Base-by-base conservation (phyloP, 2,888 invertebrate species). In the Agrotis clavis region DNA sequence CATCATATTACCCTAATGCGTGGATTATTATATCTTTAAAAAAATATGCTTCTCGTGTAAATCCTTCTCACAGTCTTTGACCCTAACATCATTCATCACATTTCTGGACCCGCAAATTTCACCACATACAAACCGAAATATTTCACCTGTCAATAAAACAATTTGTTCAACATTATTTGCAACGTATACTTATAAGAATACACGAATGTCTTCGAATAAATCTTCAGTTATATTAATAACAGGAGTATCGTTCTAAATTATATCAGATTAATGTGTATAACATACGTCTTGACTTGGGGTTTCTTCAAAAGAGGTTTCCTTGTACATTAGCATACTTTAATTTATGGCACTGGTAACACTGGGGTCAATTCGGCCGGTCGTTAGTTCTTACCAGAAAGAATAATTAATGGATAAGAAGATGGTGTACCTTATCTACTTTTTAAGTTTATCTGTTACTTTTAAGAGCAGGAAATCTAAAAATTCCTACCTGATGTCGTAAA, bases 281-380 rank as follows among this genome's bases (percentile, higher is more conserved):
- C 64, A 65, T 72, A 71, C 64, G 59, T 75, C 61, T 59, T 56
- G 70, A 63, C 57, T 56, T 59, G 67, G 61, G 74, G 59, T 75
- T 74, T 62, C 35, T 64, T 50, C 13, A 81, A 70, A 60, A 63
- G 56, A 50, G 48, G 19, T 80, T 83, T 80, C 83, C 83, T 80
- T 67, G 56, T 47, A 47, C 41, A 79, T 83, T 83, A 61, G 61
- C 81, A 74, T 81, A 81, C 68, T 80, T 45, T 57, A 70, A 83
- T 83, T 80, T 75, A 83, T 80, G 56, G 11, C 21, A 1, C 54
- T 19, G 62, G 66, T 54, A 59, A 61, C 19, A 35, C 57, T 57
- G 57, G 63, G 66, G 60, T 66, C 51, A 66, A 45, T 50, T 66
- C 30, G 56, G 54, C 11, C 19, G 11, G 48, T 68, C 73, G 14